Evolutionary conservation across 1,140 invertebrate genomes (phyloP), one percentile per base, ranked within the genome.

Genomic region (Melitaea cinxia): DNA sequence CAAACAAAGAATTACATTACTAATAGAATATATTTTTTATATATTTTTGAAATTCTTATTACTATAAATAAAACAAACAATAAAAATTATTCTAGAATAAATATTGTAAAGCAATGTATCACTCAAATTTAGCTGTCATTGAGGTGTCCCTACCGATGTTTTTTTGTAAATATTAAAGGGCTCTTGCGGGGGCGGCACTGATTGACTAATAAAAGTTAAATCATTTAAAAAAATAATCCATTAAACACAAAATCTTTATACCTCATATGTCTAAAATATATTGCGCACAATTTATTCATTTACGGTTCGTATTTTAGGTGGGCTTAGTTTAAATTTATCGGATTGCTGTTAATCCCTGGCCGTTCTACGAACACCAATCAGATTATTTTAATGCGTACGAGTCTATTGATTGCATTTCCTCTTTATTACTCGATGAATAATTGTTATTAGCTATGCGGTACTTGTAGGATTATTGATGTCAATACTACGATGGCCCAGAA

Each of bases 301-400:
- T 35, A 28, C 52, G 45, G 28, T 42, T 50, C 65, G 56, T 67
- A 67, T 68, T 68, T 71, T 68, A 71, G 59, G 49, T 60, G 45
- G 69, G 56, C 63, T 65, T 68, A 58, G 42, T 56, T 52, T 35
- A 64, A 71, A 71, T 71, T 71, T 71, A 71, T 71, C 53, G 59
- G 69, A 68, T 71, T 68, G 65, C 65, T 64, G 54, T 59, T 60
- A 71, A 60, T 58, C 62, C 65, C 53, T 52, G 58, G 42, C 56
- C 45, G 56, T 62, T 71, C 50, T 64, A 54, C 57, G 58, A 42
- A 26, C 28, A 57, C 19, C 42, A 47, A 47, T 47, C 21, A 47
- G 19, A 47, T 47, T 21, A 47, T 12, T 47, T 21, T 14, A 47
- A 47, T 47, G 23, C 17, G 21, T 47, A 47, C 19, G 42, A 47